A percentile compares a stretch with the other conserved stretches of the same genome.
Conservation (phyloP, 2,113 vertebrate genomes). For the Craseonycteris thonglongyai region DNA sequence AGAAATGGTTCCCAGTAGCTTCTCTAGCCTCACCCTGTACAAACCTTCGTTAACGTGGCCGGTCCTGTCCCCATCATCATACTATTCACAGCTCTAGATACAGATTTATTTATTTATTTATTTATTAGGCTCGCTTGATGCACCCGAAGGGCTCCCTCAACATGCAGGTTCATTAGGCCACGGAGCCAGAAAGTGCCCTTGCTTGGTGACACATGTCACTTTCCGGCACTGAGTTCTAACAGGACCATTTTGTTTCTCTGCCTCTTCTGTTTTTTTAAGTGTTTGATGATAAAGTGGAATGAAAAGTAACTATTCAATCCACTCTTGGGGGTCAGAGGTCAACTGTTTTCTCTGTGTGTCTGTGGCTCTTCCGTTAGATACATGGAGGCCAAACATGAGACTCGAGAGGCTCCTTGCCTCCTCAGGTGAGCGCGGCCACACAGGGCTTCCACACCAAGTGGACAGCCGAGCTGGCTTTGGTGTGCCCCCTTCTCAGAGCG, state of each 20-base stretch:
- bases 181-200: neutral
- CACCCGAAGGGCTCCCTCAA: neutral
- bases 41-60: neutral
- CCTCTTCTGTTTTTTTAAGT: neutral
- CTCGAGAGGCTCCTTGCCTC: neutral
- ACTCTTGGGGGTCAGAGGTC: neutral
- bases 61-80: neutral
- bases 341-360: neutral
- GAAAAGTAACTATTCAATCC: neutral
- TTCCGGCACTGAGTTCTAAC: neutral
- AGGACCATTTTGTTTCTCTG: neutral
- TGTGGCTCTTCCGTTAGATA: slow-evolving; percentile 44
- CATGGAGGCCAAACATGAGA: neutral
- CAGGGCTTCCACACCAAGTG: neutral
- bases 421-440: neutral
- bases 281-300: neutral
- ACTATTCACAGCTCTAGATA: neutral
- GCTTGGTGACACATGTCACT: neutral
- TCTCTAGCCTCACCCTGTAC: neutral
- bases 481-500: too few species aligned
- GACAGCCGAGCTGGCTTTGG: too few species aligned
- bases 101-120: neutral
- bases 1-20: neutral
- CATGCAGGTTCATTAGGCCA: neutral
- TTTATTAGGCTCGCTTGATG: neutral